Percentiles rank a stretch among this genome's conserved stretches.
Evolutionary conservation across 37 sponge, comb jelly and placozoan species (phyloP).

Genomic region (Chondrosia reniformis): DNA sequence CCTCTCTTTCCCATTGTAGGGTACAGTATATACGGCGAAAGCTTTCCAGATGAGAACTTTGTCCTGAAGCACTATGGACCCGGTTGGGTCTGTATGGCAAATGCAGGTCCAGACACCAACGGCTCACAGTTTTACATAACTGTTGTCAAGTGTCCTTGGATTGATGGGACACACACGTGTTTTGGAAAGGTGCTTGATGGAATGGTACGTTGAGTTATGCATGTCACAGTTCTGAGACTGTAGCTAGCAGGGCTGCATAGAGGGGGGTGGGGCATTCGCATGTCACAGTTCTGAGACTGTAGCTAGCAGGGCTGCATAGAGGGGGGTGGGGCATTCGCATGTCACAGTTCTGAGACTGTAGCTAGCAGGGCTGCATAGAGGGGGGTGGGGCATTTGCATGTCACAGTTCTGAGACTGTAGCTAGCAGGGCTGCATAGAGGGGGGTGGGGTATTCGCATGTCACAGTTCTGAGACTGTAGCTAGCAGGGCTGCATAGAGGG

Average conservation of each 20-base stretch:
- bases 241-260: neutral
- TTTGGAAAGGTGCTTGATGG: conserved; percentile 77
- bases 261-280: neutral
- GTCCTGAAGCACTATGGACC: conserved; percentile 72
- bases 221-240: too few relatives aligned
- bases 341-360: too few relatives aligned
- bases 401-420: too few relatives aligned
- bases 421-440: too few relatives aligned
- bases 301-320: neutral
- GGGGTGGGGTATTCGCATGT: too few relatives aligned
- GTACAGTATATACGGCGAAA: conserved; percentile 64
- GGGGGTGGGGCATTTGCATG: neutral
- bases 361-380: neutral
- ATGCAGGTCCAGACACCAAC: conserved; percentile 79
- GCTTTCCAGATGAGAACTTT: conserved; percentile 79
- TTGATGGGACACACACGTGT: conserved; percentile 72
- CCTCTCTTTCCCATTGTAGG: neutral
- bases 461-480: too few relatives aligned
- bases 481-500: too few relatives aligned
- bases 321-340: neutral
- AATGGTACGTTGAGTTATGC: conserved; percentile 80
- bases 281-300: neutral
- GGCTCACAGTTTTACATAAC: conserved; percentile 89
- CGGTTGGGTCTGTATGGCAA: conserved; percentile 86
- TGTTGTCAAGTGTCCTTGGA: conserved; percentile 63